phyloP scores from a whole-genome alignment of 2,797 vertebrate species.

The Takifugu rubripes region DNA sequence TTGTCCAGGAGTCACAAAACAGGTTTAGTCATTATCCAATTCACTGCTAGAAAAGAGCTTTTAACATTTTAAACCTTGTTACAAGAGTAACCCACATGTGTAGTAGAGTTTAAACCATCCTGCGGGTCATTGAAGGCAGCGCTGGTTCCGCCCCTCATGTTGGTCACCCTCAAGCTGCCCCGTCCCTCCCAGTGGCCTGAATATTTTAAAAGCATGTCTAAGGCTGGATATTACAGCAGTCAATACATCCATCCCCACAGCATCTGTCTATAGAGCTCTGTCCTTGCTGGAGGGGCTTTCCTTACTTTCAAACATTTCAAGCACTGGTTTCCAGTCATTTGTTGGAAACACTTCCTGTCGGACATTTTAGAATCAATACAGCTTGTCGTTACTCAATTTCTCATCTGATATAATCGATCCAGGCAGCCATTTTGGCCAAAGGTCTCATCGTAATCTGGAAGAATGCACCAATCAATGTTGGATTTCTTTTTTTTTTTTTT shows the following conservation, averaged over 20 bases:
- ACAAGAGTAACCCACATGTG: too few species aligned
- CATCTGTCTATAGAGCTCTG: slow-evolving; percentile 20
- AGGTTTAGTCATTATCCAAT: too few species aligned
- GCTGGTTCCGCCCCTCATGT: too few species aligned
- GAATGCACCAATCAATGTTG: too few species aligned
- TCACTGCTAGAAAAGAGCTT: too few species aligned
- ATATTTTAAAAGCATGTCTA: slow-evolving; percentile 16
- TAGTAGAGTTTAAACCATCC: too few species aligned
- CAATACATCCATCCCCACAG: slow-evolving; percentile 32
- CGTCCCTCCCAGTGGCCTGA: neutral
- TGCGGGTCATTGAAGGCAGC: too few species aligned
- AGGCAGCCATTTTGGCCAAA: neutral
- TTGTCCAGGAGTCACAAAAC: too few species aligned
- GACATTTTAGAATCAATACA: slow-evolving; percentile 30
- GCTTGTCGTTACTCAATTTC: slow-evolving; percentile 29
- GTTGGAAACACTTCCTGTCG: slow-evolving; percentile 10
- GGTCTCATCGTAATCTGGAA: too few species aligned
- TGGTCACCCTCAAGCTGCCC: neutral
- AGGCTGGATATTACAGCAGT: slow-evolving; percentile 2
- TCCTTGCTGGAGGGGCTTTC: slow-evolving; percentile 50
- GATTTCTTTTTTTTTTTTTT: too few species aligned
- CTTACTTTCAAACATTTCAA: slow-evolving; percentile 30
- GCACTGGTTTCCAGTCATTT: slow-evolving; percentile 8
- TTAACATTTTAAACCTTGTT: too few species aligned
- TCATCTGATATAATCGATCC: slow-evolving; percentile 4